Evolutionary conservation across 2,888 invertebrate genomes (phyloP).

Genomic region (Hyposoter dolosus): DNA sequence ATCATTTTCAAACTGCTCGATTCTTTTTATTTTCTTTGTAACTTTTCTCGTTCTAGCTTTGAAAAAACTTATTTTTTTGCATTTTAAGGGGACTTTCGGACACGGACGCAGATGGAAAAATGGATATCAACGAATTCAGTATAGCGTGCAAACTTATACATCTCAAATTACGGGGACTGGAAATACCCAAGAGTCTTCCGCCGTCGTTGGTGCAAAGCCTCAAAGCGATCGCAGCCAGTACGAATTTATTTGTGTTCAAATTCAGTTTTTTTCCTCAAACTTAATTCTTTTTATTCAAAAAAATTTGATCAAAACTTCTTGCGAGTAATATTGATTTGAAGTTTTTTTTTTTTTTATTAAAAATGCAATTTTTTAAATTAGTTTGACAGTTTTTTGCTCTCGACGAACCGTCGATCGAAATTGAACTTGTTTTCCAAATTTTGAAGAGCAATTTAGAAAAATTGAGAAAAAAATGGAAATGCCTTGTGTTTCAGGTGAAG

Average conservation of each 20-base stretch:
- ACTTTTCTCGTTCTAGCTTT: neutral
- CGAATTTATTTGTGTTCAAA: constrained; percentile 55
- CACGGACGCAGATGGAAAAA: constrained; percentile 97
- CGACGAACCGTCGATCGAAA: neutral
- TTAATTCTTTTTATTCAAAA: neutral
- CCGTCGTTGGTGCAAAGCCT: constrained; percentile 90
- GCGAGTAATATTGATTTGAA: neutral
- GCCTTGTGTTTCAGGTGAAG: constrained; percentile 47
- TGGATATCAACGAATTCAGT: constrained; percentile 98
- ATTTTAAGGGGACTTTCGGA: constrained; percentile 93
- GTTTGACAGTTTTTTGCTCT: no score
- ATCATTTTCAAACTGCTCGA: constrained; percentile 71
- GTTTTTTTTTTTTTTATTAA: no score
- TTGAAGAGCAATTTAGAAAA: neutral
- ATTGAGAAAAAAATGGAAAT: neutral
- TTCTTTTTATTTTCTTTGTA: neutral
- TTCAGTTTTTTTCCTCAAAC: neutral
- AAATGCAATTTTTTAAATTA: neutral
- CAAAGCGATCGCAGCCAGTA: constrained; percentile 85
- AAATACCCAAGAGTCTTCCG: constrained; percentile 95
- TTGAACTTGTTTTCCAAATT: neutral
- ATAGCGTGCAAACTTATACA: constrained; percentile 99
- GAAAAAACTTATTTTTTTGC: constrained; percentile 66
- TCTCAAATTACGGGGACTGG: constrained; percentile 95
- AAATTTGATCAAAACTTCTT: neutral